phyloP scores from a whole-genome alignment of 2,113 vertebrate species.

The Lipophrys pholis region DNA sequence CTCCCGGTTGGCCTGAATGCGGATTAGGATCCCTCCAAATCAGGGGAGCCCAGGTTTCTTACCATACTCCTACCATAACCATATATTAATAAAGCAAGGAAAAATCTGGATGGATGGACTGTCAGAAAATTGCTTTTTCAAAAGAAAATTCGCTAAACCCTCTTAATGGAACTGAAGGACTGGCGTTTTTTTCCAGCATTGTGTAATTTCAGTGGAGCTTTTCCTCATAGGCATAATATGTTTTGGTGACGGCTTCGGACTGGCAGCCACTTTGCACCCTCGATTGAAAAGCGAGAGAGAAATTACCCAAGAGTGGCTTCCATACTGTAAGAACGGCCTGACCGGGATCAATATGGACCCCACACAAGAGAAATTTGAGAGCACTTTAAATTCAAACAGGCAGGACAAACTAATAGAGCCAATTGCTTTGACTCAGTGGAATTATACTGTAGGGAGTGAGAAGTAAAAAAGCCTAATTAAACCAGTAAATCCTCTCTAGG shows the following conservation, averaged over 20 bases:
- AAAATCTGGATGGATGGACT: too few species aligned
- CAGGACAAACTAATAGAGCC: conserved; percentile 74
- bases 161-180: too few species aligned
- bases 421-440: conserved; percentile 74
- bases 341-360: conserved; percentile 65
- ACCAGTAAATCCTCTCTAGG: conserved; percentile 73
- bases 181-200: too few species aligned
- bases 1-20: too few species aligned
- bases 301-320: conserved; percentile 43
- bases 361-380: conserved; percentile 61
- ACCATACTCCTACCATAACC: too few species aligned
- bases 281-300: conserved; percentile 47
- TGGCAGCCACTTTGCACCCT: conserved; percentile 30
- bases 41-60: too few species aligned
- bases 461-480: conserved; percentile 75
- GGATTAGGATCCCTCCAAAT: too few species aligned
- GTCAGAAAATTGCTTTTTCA: too few species aligned
- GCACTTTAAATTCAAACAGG: conserved; percentile 71
- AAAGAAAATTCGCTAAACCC: too few species aligned
- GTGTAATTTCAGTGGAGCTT: too few species aligned
- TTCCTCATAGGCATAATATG: conserved; percentile 7
- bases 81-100: too few species aligned
- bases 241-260: conserved; percentile 9
- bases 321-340: conserved; percentile 56
- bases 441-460: conserved; percentile 65